Percentiles rank a stretch among this genome's conserved stretches.
These are phyloP conservation scores for Drosophila seclusa DNA, from an alignment of 2,888 invertebrate genomes.

Conservation along the genomic window DNA sequence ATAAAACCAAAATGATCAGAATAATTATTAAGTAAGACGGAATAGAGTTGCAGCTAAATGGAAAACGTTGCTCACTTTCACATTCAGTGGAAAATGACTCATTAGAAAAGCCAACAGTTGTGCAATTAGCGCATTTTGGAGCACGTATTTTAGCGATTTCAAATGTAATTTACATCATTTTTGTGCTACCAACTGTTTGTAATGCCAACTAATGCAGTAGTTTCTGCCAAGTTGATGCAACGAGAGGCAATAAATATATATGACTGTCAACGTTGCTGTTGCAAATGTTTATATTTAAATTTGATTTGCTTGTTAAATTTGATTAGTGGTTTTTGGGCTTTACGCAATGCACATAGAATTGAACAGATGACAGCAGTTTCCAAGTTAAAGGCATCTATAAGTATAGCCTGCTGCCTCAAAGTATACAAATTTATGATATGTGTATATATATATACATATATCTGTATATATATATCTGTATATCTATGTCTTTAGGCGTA, in stretches of 20 bases:
- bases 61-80: not conserved
- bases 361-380: not conserved
- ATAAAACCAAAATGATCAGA: not conserved
- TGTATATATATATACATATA: not conserved
- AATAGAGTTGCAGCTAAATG: not conserved
- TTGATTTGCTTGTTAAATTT: conserved; percentile 17
- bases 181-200: not conserved
- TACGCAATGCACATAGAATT: conserved; percentile 6
- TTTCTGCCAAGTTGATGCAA: not conserved
- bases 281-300: conserved; percentile 18
- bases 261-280: not conserved
- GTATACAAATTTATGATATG: not conserved
- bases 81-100: not conserved
- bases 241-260: conserved; percentile 3
- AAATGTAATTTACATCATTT: conserved; percentile 6
- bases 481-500: conserved; percentile 1
- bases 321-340: conserved; percentile 1
- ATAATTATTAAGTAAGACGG: not conserved
- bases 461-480: no score
- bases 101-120: conserved; percentile 1
- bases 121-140: not conserved
- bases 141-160: conserved; percentile 20
- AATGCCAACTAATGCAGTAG: not conserved
- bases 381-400: not conserved
- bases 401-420: not conserved